These are phyloP conservation scores for Nebria ingens DNA, from an alignment of 1,140 invertebrate genomes.

Conservation along the genomic window DNA sequence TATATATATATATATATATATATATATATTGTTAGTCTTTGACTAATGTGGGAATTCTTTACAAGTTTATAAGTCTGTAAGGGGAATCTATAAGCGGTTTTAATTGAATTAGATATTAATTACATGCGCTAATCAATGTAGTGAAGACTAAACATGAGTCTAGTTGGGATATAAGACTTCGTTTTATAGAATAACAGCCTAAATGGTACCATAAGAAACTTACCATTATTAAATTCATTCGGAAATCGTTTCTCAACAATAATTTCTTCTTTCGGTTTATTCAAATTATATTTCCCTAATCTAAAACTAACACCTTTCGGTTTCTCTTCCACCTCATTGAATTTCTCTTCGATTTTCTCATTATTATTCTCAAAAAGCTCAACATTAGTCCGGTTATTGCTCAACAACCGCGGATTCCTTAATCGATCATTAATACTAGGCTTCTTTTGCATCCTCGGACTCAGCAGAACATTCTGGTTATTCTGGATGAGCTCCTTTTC, in stretches of 20 bases:
- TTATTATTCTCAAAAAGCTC: background rate
- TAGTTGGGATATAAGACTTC: background rate
- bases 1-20: too few species aligned
- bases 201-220: background rate
- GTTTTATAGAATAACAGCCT: background rate
- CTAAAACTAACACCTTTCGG: slow-evolving; percentile 18
- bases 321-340: slow-evolving; percentile 15
- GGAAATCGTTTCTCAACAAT: background rate
- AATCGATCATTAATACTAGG: slow-evolving; percentile 28
- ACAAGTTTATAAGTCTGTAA: too few species aligned
- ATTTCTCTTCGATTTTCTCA: slow-evolving; percentile 19
- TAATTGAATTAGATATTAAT: too few species aligned
- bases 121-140: too few species aligned
- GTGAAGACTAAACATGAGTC: too few species aligned
- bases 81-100: too few species aligned
- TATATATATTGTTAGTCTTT: too few species aligned
- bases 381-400: slow-evolving; percentile 13
- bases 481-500: slow-evolving; percentile 5
- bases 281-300: background rate
- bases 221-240: background rate
- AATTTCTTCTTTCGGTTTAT: background rate
- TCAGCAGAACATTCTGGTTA: slow-evolving; percentile 5
- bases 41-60: too few species aligned
- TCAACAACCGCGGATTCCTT: slow-evolving; percentile 29
- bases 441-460: slow-evolving; percentile 17